Evolutionary conservation across 2,888 invertebrate species (phyloP), one percentile per base, ranked within the genome.

Genomic region (Agrotis clavis): DNA sequence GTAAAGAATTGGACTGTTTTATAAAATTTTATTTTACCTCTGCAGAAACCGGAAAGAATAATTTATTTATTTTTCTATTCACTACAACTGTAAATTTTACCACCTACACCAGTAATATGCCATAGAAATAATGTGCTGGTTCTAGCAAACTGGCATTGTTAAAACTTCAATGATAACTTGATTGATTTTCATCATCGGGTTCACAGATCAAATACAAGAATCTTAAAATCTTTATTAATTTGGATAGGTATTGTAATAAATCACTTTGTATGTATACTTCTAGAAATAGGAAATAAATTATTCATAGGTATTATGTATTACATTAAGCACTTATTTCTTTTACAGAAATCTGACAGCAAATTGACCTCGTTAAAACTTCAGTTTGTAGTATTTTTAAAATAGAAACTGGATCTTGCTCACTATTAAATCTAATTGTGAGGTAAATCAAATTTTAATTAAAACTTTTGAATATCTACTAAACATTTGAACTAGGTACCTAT

Each of bases 401-500:
- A 64, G 9, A 21, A 47, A 53, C 14, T n/a, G 21, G 47, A 25
- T 18, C 48, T 48, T 19, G 41, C n/a, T 65, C 21, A 35, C 25
- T 16, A 14, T 30, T 53, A 35, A 13, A 74, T 14, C 1, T 25
- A 54, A n/a, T 77, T 68, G 16, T 16, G 16, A 14, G 5, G 13
- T 35, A 53, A 53, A 48, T 7, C 18, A 53, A 25, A n/a, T n/a
- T 59, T 6, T 45, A 51, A 71, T 71, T 0, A 41, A 51, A 69
- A 57, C 25, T 59, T 59, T 71, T 47, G 47, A 78, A 59, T 41
- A 59, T 16, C 45, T 57, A 35, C n/a, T n/a, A n/a, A n/a, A n/a
- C n/a, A n/a, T n/a, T n/a, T n/a, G n/a, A n/a, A n/a, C n/a, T n/a
- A n/a, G n/a, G 7, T 4, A 47, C 30, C 18, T 67, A 64, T 67